Evolutionary conservation across 2,797 vertebrate genomes (phyloP).

Genomic region (Paguma larvata): DNA sequence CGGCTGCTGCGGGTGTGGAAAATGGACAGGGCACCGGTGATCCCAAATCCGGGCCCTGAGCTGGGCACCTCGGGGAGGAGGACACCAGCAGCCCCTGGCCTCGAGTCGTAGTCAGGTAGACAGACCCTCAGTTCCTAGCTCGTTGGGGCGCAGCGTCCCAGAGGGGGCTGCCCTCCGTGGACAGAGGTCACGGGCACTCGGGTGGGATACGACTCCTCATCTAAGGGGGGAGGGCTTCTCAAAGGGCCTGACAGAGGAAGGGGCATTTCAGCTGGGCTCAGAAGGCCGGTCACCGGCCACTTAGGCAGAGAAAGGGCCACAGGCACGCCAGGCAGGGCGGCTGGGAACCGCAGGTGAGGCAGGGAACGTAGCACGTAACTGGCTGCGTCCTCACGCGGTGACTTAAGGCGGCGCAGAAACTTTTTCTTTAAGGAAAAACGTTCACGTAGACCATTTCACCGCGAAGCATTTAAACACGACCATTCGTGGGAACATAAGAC

Average conservation of each 20-base stretch:
- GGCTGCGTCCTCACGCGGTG: accelerated
- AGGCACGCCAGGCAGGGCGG: accelerated
- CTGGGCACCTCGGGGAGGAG: neutral
- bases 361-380: accelerated
- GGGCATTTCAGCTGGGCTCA: neutral
- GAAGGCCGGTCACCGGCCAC: neutral
- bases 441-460: neutral
- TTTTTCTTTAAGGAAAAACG: neutral
- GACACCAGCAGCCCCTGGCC: neutral
- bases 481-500: accelerated
- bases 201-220: neutral
- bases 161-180: neutral
- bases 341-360: accelerated
- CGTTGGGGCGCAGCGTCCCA: neutral
- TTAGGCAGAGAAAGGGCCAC: neutral
- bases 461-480: neutral
- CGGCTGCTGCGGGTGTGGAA: neutral
- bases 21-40: accelerated
- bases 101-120: neutral
- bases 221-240: neutral
- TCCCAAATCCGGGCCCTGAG: neutral
- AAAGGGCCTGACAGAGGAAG: neutral
- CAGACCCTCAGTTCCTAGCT: neutral
- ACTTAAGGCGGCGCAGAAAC: neutral
- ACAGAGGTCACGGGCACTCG: neutral